A percentile compares a stretch with the other conserved stretches of the same genome.
phyloP scores from a whole-genome alignment of 1,140 invertebrate species.

The Adelges cooleyi region DNA sequence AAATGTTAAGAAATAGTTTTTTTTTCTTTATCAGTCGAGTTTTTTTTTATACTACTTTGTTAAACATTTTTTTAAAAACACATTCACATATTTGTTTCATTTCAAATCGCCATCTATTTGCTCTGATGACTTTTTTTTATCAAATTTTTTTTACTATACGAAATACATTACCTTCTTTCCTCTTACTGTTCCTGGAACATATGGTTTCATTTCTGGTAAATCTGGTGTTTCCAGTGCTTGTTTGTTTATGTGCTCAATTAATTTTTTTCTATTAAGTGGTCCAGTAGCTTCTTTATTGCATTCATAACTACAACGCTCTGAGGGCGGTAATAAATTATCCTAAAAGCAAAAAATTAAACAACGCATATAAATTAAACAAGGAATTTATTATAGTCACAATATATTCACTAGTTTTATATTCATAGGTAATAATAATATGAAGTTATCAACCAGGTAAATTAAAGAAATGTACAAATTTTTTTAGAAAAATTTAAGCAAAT shows the following conservation, averaged over 20 bases:
- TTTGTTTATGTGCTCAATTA: conserved; percentile 96
- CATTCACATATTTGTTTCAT: no score
- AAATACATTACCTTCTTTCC: conserved; percentile 66
- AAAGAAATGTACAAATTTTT: no score
- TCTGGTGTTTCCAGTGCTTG: conserved; percentile 95
- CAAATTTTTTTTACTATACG: no score
- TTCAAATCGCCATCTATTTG: not conserved
- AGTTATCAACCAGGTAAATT: no score
- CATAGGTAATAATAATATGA: no score
- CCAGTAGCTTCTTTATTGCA: conserved; percentile 92
- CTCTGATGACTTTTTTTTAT: not conserved
- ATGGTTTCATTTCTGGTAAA: conserved; percentile 90
- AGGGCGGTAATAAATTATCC: conserved; percentile 93
- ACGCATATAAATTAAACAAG: not conserved
- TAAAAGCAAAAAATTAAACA: conserved; percentile 40
- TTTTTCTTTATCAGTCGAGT: no score
- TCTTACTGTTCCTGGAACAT: conserved; percentile 71
- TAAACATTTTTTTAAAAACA: no score
- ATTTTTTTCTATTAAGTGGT: conserved; percentile 86
- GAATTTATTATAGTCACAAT: not conserved
- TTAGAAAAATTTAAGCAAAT: no score
- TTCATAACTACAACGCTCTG: conserved; percentile 88
- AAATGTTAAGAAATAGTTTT: no score
- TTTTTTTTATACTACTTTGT: no score
- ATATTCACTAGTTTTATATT: no score